These are phyloP conservation scores for Halcyon malimbica DNA, from an alignment of 2,113 vertebrate genomes.

Conservation along the genomic window DNA sequence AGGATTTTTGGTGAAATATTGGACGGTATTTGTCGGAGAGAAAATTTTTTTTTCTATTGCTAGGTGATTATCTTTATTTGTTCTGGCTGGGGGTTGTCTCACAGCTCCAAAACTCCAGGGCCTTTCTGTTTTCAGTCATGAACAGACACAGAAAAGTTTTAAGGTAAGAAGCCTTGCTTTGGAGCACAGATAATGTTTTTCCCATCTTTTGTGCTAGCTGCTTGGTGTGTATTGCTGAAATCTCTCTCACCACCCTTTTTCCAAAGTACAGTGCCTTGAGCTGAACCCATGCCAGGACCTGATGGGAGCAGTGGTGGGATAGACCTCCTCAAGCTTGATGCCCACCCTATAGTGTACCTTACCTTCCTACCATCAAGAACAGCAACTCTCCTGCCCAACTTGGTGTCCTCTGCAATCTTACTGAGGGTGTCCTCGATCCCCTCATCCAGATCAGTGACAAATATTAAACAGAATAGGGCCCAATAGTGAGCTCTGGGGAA, in stretches of 20 bases:
- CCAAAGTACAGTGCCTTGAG: neutral
- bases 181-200: neutral
- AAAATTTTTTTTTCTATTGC: neutral
- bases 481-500: too few relatives aligned
- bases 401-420: too few relatives aligned
- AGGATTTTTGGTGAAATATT: conserved; percentile 34
- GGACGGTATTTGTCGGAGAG: neutral
- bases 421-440: too few relatives aligned
- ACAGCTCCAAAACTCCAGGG: neutral
- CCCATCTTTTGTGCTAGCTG: neutral
- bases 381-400: too few relatives aligned
- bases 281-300: neutral
- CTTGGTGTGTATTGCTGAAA: neutral
- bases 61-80: neutral
- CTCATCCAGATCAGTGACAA: too few relatives aligned
- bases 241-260: neutral
- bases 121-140: neutral
- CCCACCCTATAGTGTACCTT: neutral
- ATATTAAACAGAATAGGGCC: too few relatives aligned
- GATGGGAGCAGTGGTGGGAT: neutral
- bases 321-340: neutral
- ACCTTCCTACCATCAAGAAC: neutral
- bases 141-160: neutral
- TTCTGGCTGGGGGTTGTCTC: neutral
- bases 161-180: neutral